Evolutionary conservation across 2,113 vertebrate species (phyloP).

Genomic region (Syrrhaptes paradoxus): DNA sequence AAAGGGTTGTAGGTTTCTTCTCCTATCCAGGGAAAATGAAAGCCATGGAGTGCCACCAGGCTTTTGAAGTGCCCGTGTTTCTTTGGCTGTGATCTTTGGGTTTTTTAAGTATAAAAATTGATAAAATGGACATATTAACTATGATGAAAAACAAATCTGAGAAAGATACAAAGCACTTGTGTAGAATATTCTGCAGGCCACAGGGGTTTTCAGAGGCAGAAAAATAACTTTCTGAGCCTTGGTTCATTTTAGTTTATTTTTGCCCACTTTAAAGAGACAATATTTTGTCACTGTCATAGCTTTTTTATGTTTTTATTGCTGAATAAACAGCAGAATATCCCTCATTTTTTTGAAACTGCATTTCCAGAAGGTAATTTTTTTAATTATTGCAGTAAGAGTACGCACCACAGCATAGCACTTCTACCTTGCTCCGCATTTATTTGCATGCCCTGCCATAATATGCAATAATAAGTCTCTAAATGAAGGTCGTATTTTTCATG

Average conservation of each 20-base stretch:
- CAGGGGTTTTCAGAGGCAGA: background rate
- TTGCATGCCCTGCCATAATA: background rate
- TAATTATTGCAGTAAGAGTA: background rate
- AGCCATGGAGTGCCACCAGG: background rate
- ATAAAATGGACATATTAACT: background rate
- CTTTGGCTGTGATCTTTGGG: background rate
- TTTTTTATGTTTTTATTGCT: background rate
- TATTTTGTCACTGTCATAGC: background rate
- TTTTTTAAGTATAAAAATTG: background rate
- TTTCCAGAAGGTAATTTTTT: background rate
- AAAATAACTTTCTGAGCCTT: background rate
- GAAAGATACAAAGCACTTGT: background rate
- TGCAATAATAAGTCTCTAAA: constrained; percentile 31
- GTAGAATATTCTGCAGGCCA: background rate
- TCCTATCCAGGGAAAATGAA: background rate
- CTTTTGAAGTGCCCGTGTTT: background rate
- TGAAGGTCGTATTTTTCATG: constrained; percentile 47
- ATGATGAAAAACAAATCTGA: background rate
- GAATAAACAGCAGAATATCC: background rate
- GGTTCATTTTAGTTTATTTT: background rate
- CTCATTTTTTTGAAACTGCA: background rate
- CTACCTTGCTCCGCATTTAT: background rate
- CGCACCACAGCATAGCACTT: background rate
- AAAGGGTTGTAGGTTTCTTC: background rate
- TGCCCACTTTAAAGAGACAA: background rate